A percentile compares a stretch with the other conserved stretches of the same genome.
These are phyloP conservation scores for Troides helena DNA, from an alignment of 2,888 invertebrate species.

Conservation along the genomic window DNA sequence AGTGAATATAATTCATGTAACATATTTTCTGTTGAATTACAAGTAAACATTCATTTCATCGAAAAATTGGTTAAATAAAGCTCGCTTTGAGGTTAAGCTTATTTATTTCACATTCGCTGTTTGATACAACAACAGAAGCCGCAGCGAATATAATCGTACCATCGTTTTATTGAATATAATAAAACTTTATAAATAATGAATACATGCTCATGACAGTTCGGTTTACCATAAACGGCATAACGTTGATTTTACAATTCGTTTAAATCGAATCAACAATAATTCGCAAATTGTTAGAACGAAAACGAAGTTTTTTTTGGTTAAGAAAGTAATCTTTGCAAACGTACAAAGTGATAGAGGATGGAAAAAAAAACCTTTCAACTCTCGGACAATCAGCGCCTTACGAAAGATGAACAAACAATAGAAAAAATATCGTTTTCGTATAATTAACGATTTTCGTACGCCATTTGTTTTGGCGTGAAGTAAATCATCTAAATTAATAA, in stretches of 20 bases:
- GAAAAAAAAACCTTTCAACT: too few species aligned
- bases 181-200: conserved; percentile 24
- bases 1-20: too few species aligned
- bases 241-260: conserved; percentile 1
- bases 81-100: conserved; percentile 22
- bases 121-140: conserved; percentile 13
- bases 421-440: too few species aligned
- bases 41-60: conserved; percentile 7
- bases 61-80: conserved; percentile 8
- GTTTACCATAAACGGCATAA: conserved; percentile 11
- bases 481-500: too few species aligned
- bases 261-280: background rate
- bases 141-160: conserved; percentile 16
- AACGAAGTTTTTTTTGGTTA: too few species aligned
- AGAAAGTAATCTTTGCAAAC: too few species aligned
- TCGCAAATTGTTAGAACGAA: too few species aligned
- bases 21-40: background rate
- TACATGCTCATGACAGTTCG: conserved; percentile 21
- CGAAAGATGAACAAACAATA: too few species aligned
- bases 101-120: conserved; percentile 21
- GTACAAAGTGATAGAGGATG: too few species aligned
- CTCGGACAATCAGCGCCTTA: too few species aligned
- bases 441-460: too few species aligned
- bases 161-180: conserved; percentile 23
- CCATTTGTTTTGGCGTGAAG: too few species aligned